A percentile compares a stretch with the other conserved stretches of the same genome.
These are phyloP conservation scores for Drosophila watanabei DNA, from an alignment of 1,140 invertebrate species.

Conservation along the genomic window DNA sequence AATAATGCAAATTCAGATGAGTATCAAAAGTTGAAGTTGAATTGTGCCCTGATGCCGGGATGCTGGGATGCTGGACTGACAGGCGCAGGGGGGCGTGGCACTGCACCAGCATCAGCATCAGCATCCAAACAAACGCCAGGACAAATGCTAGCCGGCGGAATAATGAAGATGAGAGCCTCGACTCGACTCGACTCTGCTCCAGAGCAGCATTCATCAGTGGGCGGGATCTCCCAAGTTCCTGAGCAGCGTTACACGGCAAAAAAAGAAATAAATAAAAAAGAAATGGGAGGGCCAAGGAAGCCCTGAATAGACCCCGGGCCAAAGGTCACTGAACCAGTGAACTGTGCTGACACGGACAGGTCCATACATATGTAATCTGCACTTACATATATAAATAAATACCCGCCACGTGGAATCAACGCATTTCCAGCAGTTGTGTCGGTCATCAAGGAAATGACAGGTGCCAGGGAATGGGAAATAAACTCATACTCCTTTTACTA, in stretches of 20 bases:
- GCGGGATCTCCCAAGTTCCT: constrained; percentile 36
- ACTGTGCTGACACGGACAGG: constrained; percentile 17
- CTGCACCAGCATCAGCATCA: constrained; percentile 33
- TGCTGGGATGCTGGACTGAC: constrained; percentile 18
- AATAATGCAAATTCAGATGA: constrained; percentile 84
- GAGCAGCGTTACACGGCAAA: constrained; percentile 67
- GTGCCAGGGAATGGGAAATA: constrained; percentile 5
- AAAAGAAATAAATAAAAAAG: constrained; percentile 17
- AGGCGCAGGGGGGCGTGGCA: constrained; percentile 16
- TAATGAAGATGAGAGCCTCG: constrained; percentile 46
- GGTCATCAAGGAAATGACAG: constrained; percentile 56
- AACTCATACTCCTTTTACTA: too few relatives aligned
- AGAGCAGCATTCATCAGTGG: constrained; percentile 48
- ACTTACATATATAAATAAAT: constrained; percentile 41
- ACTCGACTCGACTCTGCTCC: constrained; percentile 13
- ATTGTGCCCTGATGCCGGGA: constrained; percentile 28
- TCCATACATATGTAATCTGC: constrained; percentile 21
- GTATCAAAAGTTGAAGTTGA: constrained; percentile 81
- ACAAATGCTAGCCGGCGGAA: constrained; percentile 61
- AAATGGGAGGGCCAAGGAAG: not conserved
- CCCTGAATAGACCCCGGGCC: constrained; percentile 28
- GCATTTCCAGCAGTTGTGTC: constrained; percentile 56
- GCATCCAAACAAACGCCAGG: constrained; percentile 40
- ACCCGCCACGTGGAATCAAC: constrained; percentile 12
- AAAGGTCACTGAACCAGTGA: constrained; percentile 43